Base-by-base conservation (phyloP, 2,113 vertebrate species). In the Oryzias melastigma region DNA sequence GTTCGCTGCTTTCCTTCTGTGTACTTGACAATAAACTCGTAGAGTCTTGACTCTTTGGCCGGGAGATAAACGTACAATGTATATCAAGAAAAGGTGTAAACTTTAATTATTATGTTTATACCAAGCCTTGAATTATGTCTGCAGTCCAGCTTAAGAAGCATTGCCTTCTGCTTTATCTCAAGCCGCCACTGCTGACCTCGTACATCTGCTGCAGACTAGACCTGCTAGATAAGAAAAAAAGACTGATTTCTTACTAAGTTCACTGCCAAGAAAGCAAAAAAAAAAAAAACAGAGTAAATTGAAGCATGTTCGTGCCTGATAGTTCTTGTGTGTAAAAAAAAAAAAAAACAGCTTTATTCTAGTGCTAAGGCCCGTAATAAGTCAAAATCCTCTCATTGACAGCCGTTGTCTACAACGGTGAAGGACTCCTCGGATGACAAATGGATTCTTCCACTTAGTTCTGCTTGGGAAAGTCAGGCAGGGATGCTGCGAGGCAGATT, bases 381-480 rank as follows among this genome's bases (percentile, higher is more conserved):
- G 55, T 82, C 81, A 85, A 73, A 75, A 63, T 42, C 24, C 62
- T 65, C 1, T 42, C 65, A 81, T 71, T 75, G 84, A 85, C 85
- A 81, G 77, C 10, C 6, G 71, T 12, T 72, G 79, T 80, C 82
- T 76, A 60, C 78, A 53, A 57, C 67, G 25, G 56, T 82, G 80
- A 80, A 77, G 75, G 71, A 24, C 72, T 64, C 52, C 14, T 58
- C 69, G 62, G 67, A 65, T 80, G 84, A 83, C 72, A 78, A 83
- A 85, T 84, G 62, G 67, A 71, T 79, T 64, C 41, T 71, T 65
- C 66, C 59, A 71, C 75, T 79, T 78, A 54, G 66, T 70, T 76
- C 65, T 79, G 73, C 79, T 75, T 68, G 75, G 64, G 61, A 59
- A 76, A 68, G 62, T 73, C 49, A 58, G 49, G 15, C 60, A 44